Evolutionary conservation across 92 coral and sea anemone genomes (phyloP).

Genomic region (Phenganax marumi): DNA sequence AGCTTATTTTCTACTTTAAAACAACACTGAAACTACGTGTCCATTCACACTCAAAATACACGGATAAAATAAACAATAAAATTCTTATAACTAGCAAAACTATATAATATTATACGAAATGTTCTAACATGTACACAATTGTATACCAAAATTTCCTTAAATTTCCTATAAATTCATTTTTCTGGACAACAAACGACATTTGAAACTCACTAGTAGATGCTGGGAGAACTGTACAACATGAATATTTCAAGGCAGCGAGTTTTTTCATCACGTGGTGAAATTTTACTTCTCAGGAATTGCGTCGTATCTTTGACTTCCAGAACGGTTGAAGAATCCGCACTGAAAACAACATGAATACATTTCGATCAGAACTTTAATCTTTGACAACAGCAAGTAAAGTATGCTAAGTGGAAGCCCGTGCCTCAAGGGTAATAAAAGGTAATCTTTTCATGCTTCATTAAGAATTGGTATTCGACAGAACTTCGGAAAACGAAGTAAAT

Average conservation of each 20-base stretch:
- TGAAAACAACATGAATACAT: slow-evolving; percentile 28
- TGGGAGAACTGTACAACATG: not conserved
- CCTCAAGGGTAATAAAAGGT: no score
- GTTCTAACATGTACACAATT: no score
- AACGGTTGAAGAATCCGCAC: slow-evolving; percentile 92
- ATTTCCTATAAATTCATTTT: not conserved
- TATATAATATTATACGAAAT: not conserved
- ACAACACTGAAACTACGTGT: not conserved
- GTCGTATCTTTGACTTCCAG: slow-evolving; percentile 19
- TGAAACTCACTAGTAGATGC: not conserved
- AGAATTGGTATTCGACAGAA: no score
- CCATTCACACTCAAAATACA: slow-evolving; percentile 3
- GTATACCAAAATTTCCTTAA: not conserved
- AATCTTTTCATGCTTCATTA: no score
- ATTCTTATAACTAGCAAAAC: not conserved
- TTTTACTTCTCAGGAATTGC: slow-evolving; percentile 1
- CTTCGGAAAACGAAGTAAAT: no score
- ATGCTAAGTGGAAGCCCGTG: no score
- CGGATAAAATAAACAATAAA: not conserved
- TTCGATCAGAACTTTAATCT: not conserved
- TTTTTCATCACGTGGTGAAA: not conserved
- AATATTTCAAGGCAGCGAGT: not conserved
- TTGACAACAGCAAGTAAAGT: no score
- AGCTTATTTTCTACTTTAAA: not conserved
- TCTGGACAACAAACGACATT: not conserved